Evolutionary conservation across 1,140 invertebrate species (phyloP), one percentile per base, ranked within the genome.

Genomic region (Hypsibius dujardini): DNA sequence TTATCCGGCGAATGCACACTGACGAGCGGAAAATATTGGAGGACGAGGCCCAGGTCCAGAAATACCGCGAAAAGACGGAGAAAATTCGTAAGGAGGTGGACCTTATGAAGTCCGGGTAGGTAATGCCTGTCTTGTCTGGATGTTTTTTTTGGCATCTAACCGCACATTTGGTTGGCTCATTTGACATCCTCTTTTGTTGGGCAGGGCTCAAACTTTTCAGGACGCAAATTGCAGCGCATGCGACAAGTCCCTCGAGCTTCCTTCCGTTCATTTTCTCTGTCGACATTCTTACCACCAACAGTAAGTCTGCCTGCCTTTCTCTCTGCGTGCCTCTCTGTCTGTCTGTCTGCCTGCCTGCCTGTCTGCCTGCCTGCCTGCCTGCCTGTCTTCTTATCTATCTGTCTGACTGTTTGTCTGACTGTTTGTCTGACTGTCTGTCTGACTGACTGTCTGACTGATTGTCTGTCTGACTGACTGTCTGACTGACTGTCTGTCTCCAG

Each of bases 221-320:
- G 87, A 86, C 3, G 87, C 88, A 1, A 84, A 88, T 72, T 96
- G 92, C 77, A 87, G 87, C 72, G 88, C 88, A 2, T 95, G 92
- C 80, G 87, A 86, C 76, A 85, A 90, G 76, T 85, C 86, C 46
- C 77, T 96, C n/a, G 90, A 93, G 75, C 79, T 95, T 69, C 92
- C 92, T n/a, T 88, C 89, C 3, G 85, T 93, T 47, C 91, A 95
- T 80, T 95, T 95, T 77, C 83, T 95, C 72, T 96, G 92, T 78
- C 87, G 88, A 74, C 92, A 96, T 81, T 93, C 91, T 67, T 96
- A 88, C 79, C 92, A 95, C 80, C 87, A 91, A 78, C 87, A 92
- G 87, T 90, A 75, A 84, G 85, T 83, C 62, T 46, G 45, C 56
- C 28, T 70, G 42, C 42, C 70, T 14, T 46, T 69, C 72, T 47